Evolutionary conservation across 2,888 invertebrate genomes (phyloP).

Genomic region (Rhagophthalmus giganteus): DNA sequence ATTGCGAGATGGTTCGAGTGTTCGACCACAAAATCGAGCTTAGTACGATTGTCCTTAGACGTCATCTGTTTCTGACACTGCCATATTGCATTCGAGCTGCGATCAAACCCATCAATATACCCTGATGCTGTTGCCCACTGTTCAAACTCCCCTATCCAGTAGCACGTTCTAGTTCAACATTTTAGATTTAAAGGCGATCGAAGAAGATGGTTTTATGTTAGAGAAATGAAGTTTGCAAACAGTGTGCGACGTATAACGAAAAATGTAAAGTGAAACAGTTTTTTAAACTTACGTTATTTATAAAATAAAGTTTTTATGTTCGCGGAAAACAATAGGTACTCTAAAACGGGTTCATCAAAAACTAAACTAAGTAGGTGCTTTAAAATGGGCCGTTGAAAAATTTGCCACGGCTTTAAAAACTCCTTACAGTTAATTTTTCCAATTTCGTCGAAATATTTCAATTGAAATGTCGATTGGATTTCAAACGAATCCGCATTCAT

Average conservation of each 20-base stretch:
- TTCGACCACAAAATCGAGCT: constrained; percentile 25
- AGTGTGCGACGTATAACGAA: neutral
- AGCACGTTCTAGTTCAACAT: constrained; percentile 3
- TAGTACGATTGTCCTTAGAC: constrained; percentile 27
- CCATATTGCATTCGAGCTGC: constrained; percentile 44
- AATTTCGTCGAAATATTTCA: constrained; percentile 9
- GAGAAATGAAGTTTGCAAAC: constrained; percentile 5
- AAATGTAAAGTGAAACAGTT: neutral
- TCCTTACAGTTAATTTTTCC: no score
- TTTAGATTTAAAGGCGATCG: constrained; percentile 3
- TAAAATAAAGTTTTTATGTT: neutral
- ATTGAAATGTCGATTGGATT: constrained; percentile 22
- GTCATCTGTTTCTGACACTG: constrained; percentile 45
- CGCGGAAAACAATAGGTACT: neutral
- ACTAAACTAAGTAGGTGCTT: no score
- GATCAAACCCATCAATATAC: constrained; percentile 43
- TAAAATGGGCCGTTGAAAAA: no score
- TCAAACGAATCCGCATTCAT: constrained; percentile 41
- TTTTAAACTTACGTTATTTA: neutral
- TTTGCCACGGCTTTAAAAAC: neutral
- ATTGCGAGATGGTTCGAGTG: constrained; percentile 17
- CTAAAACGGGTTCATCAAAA: no score
- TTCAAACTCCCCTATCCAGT: constrained; percentile 16
- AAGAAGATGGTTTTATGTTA: constrained; percentile 3
- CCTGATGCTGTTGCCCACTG: constrained; percentile 22